Evolutionary conservation across 2,113 vertebrate genomes (phyloP).

Genomic region (Condylura cristata): DNA sequence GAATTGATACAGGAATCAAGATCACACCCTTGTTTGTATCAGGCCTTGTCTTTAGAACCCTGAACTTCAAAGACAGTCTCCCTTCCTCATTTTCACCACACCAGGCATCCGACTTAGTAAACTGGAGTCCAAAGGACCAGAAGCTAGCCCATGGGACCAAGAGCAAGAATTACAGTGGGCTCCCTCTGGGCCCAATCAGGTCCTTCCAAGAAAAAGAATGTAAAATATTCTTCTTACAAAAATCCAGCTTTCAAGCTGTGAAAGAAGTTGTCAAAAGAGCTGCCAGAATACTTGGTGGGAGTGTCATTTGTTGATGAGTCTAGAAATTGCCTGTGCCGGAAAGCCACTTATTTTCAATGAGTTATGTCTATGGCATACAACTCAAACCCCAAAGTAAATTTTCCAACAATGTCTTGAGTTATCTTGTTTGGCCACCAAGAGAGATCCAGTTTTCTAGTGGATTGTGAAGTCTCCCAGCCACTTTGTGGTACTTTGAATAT

Average conservation of each 20-base stretch:
- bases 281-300: slow-evolving; percentile 45
- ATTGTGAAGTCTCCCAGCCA: slow-evolving; percentile 36
- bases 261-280: background rate
- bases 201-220: background rate
- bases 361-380: slow-evolving; percentile 45
- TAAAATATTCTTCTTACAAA: slow-evolving; percentile 3
- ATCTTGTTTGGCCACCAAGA: slow-evolving; percentile 59
- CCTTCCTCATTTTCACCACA: background rate
- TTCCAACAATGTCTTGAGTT: slow-evolving; percentile 42
- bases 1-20: background rate
- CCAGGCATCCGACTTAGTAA: background rate
- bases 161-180: too few relatives aligned
- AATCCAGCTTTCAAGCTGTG: background rate
- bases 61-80: background rate
- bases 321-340: slow-evolving; percentile 49
- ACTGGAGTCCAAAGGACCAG: background rate
- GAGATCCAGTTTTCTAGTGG: background rate
- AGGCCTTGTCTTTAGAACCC: too few relatives aligned
- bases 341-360: slow-evolving; percentile 56
- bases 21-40: background rate
- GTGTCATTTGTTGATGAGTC: slow-evolving; percentile 44
- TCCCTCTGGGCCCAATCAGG: background rate
- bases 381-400: slow-evolving; percentile 56
- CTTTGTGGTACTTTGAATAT: slow-evolving; percentile 38
- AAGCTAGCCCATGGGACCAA: background rate